A percentile compares a stretch with the other conserved stretches of the same genome.
Conservation (phyloP, 2,888 invertebrate species). For the Agonopterix subpropinquella region DNA sequence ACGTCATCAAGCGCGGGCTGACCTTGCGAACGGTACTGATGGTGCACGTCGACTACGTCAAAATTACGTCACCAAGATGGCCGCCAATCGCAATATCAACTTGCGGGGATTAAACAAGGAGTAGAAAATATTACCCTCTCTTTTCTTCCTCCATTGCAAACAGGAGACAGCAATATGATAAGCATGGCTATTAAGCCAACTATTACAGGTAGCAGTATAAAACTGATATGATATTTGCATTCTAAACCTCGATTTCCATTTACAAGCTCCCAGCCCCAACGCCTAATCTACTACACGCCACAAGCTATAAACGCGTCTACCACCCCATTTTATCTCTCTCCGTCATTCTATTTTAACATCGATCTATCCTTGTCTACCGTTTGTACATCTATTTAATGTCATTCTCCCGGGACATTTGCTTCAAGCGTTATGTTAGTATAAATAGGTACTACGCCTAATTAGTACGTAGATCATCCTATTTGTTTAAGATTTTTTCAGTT, state of each 20-base stretch:
- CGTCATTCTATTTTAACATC: slow-evolving; percentile 28
- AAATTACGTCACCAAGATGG: too few relatives aligned
- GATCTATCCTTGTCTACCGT: slow-evolving; percentile 36
- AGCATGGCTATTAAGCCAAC: too few relatives aligned
- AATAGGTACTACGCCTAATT: slow-evolving; percentile 42
- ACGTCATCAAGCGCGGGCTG: too few relatives aligned
- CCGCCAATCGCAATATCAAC: too few relatives aligned
- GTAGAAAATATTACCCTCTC: too few relatives aligned
- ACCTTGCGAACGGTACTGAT: too few relatives aligned
- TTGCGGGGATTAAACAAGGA: too few relatives aligned
- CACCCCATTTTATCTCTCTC: slow-evolving; percentile 27
- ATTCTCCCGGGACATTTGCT: slow-evolving; percentile 8
- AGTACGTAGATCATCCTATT: slow-evolving; percentile 35
- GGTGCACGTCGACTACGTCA: too few relatives aligned
- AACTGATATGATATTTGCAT: neutral
- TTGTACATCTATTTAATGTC: slow-evolving; percentile 12
- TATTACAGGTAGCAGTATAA: too few relatives aligned
- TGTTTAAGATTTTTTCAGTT: slow-evolving; percentile 22
- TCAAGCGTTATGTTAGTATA: slow-evolving; percentile 19
- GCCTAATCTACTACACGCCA: slow-evolving; percentile 30
- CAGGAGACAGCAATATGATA: too few relatives aligned
- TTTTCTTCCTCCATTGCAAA: too few relatives aligned
- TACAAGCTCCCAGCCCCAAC: slow-evolving; percentile 17
- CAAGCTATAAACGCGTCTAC: slow-evolving; percentile 24
- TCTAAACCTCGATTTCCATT: neutral